Percentiles rank a stretch among this genome's conserved stretches.
phyloP scores from a whole-genome alignment of 2,113 vertebrate genomes.

The Sylvia atricapilla region DNA sequence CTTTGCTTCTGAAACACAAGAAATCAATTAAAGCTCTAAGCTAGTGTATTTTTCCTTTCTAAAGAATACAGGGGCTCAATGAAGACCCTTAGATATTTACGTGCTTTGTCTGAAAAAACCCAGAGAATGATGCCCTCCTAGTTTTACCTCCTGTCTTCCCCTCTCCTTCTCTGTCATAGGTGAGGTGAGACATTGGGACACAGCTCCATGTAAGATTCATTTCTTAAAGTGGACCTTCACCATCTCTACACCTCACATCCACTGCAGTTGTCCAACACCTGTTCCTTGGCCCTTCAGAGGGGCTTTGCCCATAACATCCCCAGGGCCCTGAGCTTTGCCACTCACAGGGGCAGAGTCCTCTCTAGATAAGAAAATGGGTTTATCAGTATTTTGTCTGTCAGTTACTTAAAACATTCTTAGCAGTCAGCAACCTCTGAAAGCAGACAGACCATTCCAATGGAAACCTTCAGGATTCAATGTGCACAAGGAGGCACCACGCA shows the following conservation, averaged over 20 bases:
- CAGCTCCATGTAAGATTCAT: not conserved
- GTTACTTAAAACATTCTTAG: not conserved
- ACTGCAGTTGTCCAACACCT: not conserved
- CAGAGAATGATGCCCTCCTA: not conserved
- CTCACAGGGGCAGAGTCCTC: not conserved
- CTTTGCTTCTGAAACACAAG: not conserved
- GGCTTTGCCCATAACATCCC: accelerated
- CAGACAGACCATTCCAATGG: not conserved
- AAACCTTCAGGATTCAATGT: not conserved
- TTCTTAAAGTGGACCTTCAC: not conserved
- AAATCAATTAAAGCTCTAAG: not conserved
- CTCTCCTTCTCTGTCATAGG: not conserved
- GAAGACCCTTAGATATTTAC: not conserved
- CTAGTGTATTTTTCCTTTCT: not conserved
- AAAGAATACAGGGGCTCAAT: not conserved
- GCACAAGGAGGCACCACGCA: accelerated
- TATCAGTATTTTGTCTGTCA: not conserved
- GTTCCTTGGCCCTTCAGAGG: not conserved
- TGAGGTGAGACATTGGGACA: not conserved
- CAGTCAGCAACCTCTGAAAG: not conserved
- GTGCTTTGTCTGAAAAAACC: not conserved
- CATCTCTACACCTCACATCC: not conserved
- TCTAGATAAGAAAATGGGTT: not conserved
- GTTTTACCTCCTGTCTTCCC: not conserved
- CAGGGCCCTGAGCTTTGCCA: not conserved